Base-by-base conservation (phyloP, 2,888 invertebrate species). In the Lottia scabra region DNA sequence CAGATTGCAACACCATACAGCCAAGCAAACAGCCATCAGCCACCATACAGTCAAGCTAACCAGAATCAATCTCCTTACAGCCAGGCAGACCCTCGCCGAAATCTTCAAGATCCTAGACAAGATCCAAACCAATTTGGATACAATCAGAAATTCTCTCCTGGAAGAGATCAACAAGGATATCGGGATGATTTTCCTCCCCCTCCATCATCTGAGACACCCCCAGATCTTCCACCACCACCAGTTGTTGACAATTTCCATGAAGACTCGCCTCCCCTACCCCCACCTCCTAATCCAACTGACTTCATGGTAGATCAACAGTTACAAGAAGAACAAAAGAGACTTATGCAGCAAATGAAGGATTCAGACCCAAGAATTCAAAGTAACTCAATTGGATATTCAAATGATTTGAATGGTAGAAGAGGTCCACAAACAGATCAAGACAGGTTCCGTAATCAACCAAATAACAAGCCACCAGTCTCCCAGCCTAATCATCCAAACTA, bases 181-280 rank as follows among this genome's bases (percentile, higher is more conserved):
- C 80, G 65, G 78, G 75, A 67, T 81, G 86, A 78, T 76, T 83
- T 79, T 81, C 88, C 79, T 48, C 80, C 82, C 74, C 94, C 75
- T 94, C 95, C 74, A 94, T 95, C 69, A 94, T 92, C 93, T 15
- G 85, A 91, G 2, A 77, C 80, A 19, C 86, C 90, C 91, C 87
- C 91, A 72, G 89, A 80, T 78, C 86, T 77, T 75, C 89, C 79
- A 72, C 89, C 83, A 13, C 85, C 86, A n/a, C 90, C 90, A 16
- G 90, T 89, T 62, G 89, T 89, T 26, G 83, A 83, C 16, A 82
- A 84, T 27, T 64, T 81, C 26, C 77, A 78, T 16, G 85, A 86
- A 45, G 83, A 82, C 38, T 75, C 82, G 38, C 85, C 84, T 43
- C 85, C 86, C 43, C 80, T 87, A 16, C 87, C 88, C 1, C 87